A percentile compares a stretch with the other conserved stretches of the same genome.
These are phyloP conservation scores for Verasper variegatus DNA, from an alignment of 2,113 vertebrate genomes.

Conservation along the genomic window DNA sequence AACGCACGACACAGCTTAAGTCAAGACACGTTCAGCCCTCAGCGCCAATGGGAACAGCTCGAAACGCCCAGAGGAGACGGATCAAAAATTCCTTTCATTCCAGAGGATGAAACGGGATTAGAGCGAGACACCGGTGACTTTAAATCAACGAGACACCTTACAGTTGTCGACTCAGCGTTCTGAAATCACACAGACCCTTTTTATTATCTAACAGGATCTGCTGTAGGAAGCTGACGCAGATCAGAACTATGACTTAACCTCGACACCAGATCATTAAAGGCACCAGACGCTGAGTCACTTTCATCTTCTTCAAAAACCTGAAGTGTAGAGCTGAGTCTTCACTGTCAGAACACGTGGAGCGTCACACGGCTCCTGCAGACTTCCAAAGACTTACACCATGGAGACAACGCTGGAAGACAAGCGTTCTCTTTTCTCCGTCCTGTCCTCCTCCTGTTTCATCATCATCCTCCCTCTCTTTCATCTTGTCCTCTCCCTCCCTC, in stretches of 20 bases:
- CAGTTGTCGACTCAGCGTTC: background rate
- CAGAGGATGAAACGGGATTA: background rate
- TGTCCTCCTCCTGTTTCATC: background rate
- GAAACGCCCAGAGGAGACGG: background rate
- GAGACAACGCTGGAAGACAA: too few species aligned
- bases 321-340: too few species aligned
- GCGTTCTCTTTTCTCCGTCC: background rate
- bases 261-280: background rate
- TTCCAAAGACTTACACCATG: too few species aligned
- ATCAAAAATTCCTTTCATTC: background rate
- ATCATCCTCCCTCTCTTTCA: background rate
- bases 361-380: too few species aligned
- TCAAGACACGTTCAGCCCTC: constrained; percentile 8
- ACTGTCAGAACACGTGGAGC: too few species aligned
- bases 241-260: background rate
- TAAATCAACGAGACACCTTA: background rate
- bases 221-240: background rate
- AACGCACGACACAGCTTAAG: background rate
- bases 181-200: background rate
- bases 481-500: background rate
- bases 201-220: background rate
- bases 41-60: background rate
- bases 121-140: background rate
- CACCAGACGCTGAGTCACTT: too few species aligned
- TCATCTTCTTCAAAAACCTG: too few species aligned